A percentile compares a stretch with the other conserved stretches of the same genome.
Conservation (phyloP, 2,113 vertebrate species). For the Xiphorhynchus elegans region DNA sequence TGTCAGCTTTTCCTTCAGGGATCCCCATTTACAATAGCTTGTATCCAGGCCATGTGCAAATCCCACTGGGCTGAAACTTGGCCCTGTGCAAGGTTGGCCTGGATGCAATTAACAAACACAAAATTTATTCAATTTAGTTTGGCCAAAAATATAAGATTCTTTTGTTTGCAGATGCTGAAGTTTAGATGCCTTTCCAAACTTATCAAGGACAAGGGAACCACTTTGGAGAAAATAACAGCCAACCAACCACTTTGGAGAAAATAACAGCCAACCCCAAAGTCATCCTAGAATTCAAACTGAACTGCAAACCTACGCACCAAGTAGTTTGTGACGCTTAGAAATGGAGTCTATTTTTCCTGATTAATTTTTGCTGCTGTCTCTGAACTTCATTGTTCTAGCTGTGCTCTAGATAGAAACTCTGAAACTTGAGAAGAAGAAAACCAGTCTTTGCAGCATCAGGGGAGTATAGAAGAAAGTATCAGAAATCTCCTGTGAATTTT, state of each 20-base stretch:
- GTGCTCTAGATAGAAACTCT: background rate
- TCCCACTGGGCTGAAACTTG: slow-evolving; percentile 71
- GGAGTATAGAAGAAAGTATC: background rate
- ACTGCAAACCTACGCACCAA: background rate
- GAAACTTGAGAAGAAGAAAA: background rate
- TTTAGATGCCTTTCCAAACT: slow-evolving; percentile 66
- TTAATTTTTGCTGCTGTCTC: background rate
- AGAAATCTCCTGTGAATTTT: background rate
- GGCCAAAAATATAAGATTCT: slow-evolving; percentile 71
- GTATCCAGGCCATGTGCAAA: slow-evolving; percentile 68
- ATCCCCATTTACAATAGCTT: slow-evolving; percentile 69
- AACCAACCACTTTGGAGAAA: slow-evolving; percentile 40
- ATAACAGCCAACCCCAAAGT: slow-evolving; percentile 28
- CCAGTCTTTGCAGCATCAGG: background rate
- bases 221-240: slow-evolving; percentile 39
- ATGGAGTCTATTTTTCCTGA: background rate
- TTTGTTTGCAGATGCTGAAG: slow-evolving; percentile 72
- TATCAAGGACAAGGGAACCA: slow-evolving; percentile 61
- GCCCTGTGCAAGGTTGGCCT: slow-evolving; percentile 44
- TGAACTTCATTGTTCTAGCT: background rate
- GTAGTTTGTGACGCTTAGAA: slow-evolving; percentile 9
- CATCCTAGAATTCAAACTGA: slow-evolving; percentile 44
- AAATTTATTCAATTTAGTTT: slow-evolving; percentile 72
- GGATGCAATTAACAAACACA: slow-evolving; percentile 69
- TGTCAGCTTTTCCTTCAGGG: slow-evolving; percentile 69